Base-by-base conservation (phyloP, 2,113 vertebrate species). In the Ammodytes marinus region DNA sequence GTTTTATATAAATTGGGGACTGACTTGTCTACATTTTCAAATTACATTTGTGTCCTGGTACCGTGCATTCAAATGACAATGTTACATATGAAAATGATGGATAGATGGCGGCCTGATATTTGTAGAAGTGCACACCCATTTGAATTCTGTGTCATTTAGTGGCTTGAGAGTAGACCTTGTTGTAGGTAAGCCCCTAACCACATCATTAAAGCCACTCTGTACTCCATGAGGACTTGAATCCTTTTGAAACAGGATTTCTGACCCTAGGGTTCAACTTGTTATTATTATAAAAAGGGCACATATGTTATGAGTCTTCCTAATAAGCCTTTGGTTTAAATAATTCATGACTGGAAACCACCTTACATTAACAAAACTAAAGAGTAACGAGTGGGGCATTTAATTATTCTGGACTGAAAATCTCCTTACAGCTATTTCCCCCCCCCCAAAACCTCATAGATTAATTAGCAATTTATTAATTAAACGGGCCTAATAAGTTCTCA, bases 251-350 rank as follows among this genome's bases (percentile, higher is more conserved):
- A 65, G 39, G 14, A 61, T 71, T 13, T 40, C 70, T 65, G 57
- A 73, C 72, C 52, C 74, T 69, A 19, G 54, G 47, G 55, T 71
- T 84, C n/a, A 43, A 4, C 6, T 42, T 65, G 27, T 27, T 27
- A 27, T 27, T 27, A 60, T 81, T 71, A 61, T 71, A 85, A 17
- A 27, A 54, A 54, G 57, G 55, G 17, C 11, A 46, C 66, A 15
- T 27, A 68, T 27, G 27, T 49, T 74, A 63, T 64, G 8, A 35
- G 63, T 40, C 12, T 60, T 69, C 55, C 19, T 69, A 55, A 66
- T 66, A 79, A 71, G 75, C 54, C 82, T 69, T 74, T 58, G 8
- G 14, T 77, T 77, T 52, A 60, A 79, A 53, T 77, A 8, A 40
- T 74, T 76, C 67, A 19, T 1, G 14, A 46, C 67, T 13, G 3